Evolutionary conservation across 2,888 invertebrate species (phyloP), one percentile per base, ranked within the genome.

Genomic region (Xestobium rufovillosum): DNA sequence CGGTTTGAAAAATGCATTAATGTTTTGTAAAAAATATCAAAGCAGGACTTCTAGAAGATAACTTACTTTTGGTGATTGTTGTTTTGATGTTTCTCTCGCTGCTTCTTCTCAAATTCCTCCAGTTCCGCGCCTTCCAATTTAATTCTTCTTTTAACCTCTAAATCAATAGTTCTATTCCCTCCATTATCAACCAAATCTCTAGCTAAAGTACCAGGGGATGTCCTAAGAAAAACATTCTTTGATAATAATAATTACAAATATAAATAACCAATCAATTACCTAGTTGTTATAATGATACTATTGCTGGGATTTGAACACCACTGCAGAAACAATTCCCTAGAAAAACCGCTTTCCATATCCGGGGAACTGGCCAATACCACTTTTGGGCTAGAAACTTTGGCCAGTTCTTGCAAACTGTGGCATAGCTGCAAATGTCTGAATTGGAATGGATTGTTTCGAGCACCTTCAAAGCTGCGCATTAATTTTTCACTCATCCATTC

Each of bases 401-500:
- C 72, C 19, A 97, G 73, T 57, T 98, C 97, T 0, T 75, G 78
- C 43, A 95, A 75, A 39, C 85, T 89, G 64, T 98, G 97, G 55
- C 96, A 96, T 4, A 97, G 70, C 52, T 94, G 90, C 32, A 98
- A 70, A 66, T 96, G 89, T 44, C 88, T 86, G 44, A 97, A 87
- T 36, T 91, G 91, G 63, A 96, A 97, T 0, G 97, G 97, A 70
- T 95, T 96, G 54, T 86, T 88, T 37, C 92, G 75, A 0, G 87
- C 87, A 1, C 87, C 88, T 62, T 91, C 90, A 59, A 91, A 90
- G 34, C 83, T 83, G 42, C 91, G 80, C 73, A 96, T 92, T 26
- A 99, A 69, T 59, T 96, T 97, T 59, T 98, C 97, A 59, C 94
- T 94, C 98, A 99, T 98, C 98, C 97, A 98, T 68, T 98, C 98